Evolutionary conservation across 2,888 invertebrate genomes (phyloP).

Genomic region (Hecatera dysodea): DNA sequence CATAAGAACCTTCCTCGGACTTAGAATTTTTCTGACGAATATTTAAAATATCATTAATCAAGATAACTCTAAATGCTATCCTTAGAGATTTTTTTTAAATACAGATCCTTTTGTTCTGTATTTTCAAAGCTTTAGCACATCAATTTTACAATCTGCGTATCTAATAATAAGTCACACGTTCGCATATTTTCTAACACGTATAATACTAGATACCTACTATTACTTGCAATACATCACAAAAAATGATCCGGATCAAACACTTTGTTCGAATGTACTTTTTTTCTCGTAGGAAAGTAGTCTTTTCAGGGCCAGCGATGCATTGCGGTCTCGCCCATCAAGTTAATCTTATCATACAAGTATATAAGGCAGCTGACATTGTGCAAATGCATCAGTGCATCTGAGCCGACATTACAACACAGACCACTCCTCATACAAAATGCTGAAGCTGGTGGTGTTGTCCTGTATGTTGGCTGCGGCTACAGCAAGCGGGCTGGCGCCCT

Average conservation of each 20-base stretch:
- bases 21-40: too few species aligned
- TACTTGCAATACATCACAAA: too few species aligned
- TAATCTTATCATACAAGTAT: constrained; percentile 73
- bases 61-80: too few species aligned
- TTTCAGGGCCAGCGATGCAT: constrained; percentile 56
- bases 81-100: too few species aligned
- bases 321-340: constrained; percentile 68
- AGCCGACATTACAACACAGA: constrained; percentile 83
- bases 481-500: constrained; percentile 74
- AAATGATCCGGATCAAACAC: constrained; percentile 34
- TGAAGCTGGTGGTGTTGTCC: constrained; percentile 92
- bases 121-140: not conserved
- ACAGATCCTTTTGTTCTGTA: too few species aligned
- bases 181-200: too few species aligned
- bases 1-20: too few species aligned
- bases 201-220: too few species aligned
- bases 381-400: constrained; percentile 79
- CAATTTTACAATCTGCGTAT: too few species aligned
- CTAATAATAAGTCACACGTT: too few species aligned
- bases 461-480: constrained; percentile 91
- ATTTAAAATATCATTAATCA: too few species aligned
- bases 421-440: constrained; percentile 82
- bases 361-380: constrained; percentile 72
- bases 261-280: constrained; percentile 46
- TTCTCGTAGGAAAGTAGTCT: constrained; percentile 56